Percentiles rank a stretch among this genome's conserved stretches.
These are phyloP conservation scores for Tragelaphus scriptus DNA, from an alignment of 2,113 vertebrate species.

Conservation along the genomic window DNA sequence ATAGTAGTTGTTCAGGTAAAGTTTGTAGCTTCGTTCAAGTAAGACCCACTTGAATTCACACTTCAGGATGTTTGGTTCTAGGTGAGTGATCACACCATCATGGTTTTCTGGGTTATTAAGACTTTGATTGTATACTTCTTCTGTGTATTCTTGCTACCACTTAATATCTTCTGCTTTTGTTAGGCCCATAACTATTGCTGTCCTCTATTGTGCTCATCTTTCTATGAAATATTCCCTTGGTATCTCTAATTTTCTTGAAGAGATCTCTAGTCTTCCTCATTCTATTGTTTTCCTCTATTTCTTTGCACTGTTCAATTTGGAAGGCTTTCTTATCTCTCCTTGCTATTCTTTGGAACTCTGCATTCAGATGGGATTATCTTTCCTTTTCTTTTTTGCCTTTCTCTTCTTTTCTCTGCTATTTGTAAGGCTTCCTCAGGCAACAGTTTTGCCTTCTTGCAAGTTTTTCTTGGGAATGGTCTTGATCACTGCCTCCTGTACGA, in stretches of 20 bases:
- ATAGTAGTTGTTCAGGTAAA: background rate
- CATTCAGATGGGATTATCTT: background rate
- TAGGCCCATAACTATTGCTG: background rate
- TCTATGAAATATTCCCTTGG: background rate
- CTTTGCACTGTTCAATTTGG: background rate
- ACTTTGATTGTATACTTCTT: background rate
- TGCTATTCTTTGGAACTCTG: background rate
- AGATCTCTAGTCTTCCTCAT: background rate
- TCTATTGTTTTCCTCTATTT: background rate
- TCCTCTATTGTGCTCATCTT: background rate
- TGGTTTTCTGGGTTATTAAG: background rate
- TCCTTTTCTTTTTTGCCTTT: background rate
- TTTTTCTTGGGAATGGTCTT: background rate
- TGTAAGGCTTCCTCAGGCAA: background rate
- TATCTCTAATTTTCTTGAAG: background rate
- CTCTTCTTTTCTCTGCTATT: background rate
- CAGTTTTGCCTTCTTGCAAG: background rate
- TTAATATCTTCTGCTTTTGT: background rate
- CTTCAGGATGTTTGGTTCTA: background rate
- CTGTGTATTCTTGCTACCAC: background rate
- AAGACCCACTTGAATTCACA: background rate
- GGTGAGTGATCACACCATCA: background rate
- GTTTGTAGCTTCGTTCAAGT: background rate
- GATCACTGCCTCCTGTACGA: background rate
- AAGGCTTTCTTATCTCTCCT: background rate